These are phyloP conservation scores for Drosophila leontia DNA, from an alignment of 1,140 invertebrate genomes.

Conservation along the genomic window DNA sequence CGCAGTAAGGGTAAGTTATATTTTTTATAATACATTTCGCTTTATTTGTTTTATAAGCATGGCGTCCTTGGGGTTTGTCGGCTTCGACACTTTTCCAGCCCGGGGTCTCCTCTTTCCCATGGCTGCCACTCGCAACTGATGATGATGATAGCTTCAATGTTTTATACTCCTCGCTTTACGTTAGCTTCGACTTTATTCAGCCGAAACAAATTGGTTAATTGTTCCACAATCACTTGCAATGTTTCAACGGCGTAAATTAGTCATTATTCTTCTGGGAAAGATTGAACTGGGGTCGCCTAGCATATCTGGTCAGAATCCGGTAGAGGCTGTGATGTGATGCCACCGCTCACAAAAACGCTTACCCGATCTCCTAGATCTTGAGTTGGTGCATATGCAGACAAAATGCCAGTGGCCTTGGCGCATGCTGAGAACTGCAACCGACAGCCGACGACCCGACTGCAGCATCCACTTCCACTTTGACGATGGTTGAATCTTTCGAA, in stretches of 20 bases:
- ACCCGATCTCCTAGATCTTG: constrained; percentile 14
- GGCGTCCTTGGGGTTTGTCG: constrained; percentile 68
- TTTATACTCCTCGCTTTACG: constrained; percentile 20
- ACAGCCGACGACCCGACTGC: constrained; percentile 19
- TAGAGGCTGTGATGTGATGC: constrained; percentile 11
- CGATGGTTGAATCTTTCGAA: constrained; percentile 67
- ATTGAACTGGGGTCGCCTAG: constrained; percentile 39
- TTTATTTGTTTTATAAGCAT: constrained; percentile 74
- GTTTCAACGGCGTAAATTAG: constrained; percentile 18
- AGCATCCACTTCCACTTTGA: constrained; percentile 47
- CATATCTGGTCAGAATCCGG: constrained; percentile 36
- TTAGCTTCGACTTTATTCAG: constrained; percentile 48
- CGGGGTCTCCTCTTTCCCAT: constrained; percentile 59
- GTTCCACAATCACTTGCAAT: constrained; percentile 40
- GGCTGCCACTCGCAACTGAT: constrained; percentile 46
- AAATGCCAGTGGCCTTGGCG: constrained; percentile 76
- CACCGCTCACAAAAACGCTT: constrained; percentile 37
- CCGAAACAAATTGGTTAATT: constrained; percentile 68
- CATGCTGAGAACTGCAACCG: constrained; percentile 70
- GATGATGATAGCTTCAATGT: constrained; percentile 35
- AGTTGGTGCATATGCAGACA: constrained; percentile 42
- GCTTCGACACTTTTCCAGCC: constrained; percentile 73
- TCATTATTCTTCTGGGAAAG: constrained; percentile 10
- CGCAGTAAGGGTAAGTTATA: constrained; percentile 79
- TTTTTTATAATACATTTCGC: constrained; percentile 77